These are phyloP conservation scores for Echiichthys vipera DNA, from an alignment of 2,797 vertebrate genomes.

Conservation along the genomic window DNA sequence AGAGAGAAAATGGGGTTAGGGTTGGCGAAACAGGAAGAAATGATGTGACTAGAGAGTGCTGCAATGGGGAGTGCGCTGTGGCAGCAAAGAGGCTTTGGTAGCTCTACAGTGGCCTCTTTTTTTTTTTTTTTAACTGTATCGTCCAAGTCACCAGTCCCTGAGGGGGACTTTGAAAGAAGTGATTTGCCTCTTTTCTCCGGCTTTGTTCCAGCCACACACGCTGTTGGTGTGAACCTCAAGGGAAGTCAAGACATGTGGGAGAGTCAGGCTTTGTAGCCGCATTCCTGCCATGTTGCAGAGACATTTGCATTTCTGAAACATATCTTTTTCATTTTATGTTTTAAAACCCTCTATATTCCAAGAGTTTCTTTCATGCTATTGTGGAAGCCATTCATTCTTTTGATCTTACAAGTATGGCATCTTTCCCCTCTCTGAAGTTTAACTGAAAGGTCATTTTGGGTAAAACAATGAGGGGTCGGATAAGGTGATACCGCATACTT, in stretches of 20 bases:
- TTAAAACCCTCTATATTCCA: neutral
- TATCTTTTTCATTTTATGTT: neutral
- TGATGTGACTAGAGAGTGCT: constrained; percentile 34
- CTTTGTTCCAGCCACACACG: constrained; percentile 52
- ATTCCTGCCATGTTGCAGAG: constrained; percentile 3
- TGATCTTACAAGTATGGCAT: neutral
- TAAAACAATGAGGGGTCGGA: neutral
- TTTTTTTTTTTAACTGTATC: constrained; percentile 28
- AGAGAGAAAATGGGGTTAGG: constrained; percentile 20
- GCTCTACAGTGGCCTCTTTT: constrained; percentile 35
- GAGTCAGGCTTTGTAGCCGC: constrained; percentile 15
- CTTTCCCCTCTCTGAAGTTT: neutral
- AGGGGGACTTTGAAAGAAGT: constrained; percentile 57
- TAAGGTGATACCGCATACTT: constrained; percentile 1
- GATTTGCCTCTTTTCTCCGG: constrained; percentile 53
- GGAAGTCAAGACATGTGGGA: constrained; percentile 29
- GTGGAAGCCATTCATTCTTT: neutral
- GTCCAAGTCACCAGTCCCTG: constrained; percentile 43
- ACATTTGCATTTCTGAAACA: constrained; percentile 8
- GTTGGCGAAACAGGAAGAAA: constrained; percentile 35
- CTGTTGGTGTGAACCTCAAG: constrained; percentile 34
- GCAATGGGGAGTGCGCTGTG: constrained; percentile 41
- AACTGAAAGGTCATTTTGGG: neutral
- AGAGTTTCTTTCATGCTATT: neutral
- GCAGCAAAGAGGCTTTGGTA: constrained; percentile 47